phyloP scores from a whole-genome alignment of 2,797 vertebrate species.

The Echiichthys vipera region DNA sequence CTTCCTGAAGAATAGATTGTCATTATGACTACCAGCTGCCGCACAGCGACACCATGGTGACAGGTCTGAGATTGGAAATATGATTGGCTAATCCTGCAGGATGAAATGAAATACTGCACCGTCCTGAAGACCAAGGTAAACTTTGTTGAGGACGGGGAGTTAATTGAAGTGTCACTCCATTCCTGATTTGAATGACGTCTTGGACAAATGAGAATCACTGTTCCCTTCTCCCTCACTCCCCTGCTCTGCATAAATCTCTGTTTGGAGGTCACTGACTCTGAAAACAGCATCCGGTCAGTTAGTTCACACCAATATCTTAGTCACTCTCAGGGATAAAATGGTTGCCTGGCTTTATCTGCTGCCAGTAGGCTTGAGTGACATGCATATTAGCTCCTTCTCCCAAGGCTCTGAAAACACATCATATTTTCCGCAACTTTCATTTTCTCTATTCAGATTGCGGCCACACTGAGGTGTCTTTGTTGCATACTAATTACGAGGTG shows the following conservation, averaged over 20 bases:
- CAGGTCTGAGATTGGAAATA: constrained; percentile 81
- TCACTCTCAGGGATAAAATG: constrained; percentile 62
- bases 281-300: constrained; percentile 74
- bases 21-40: constrained; percentile 65
- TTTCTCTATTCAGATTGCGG: constrained; percentile 76
- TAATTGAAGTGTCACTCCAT: constrained; percentile 84
- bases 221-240: constrained; percentile 48
- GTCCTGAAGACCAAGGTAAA: constrained; percentile 78
- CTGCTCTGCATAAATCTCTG: constrained; percentile 78
- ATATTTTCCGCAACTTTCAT: constrained; percentile 78
- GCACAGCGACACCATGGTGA: constrained; percentile 66
- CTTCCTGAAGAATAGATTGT: constrained; percentile 64
- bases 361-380: constrained; percentile 77
- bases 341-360: constrained; percentile 67
- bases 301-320: constrained; percentile 76
- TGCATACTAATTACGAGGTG: constrained; percentile 78
- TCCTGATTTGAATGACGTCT: constrained; percentile 78
- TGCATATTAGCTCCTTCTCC: constrained; percentile 77
- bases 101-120: constrained; percentile 70
- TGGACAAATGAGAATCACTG: constrained; percentile 75
- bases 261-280: constrained; percentile 77
- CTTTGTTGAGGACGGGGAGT: constrained; percentile 78
- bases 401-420: constrained; percentile 80
- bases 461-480: constrained; percentile 67
- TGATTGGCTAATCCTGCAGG: constrained; percentile 81